A percentile compares a stretch with the other conserved stretches of the same genome.
These are phyloP conservation scores for Nothura maculosa DNA, from an alignment of 2,797 vertebrate species.

Conservation along the genomic window DNA sequence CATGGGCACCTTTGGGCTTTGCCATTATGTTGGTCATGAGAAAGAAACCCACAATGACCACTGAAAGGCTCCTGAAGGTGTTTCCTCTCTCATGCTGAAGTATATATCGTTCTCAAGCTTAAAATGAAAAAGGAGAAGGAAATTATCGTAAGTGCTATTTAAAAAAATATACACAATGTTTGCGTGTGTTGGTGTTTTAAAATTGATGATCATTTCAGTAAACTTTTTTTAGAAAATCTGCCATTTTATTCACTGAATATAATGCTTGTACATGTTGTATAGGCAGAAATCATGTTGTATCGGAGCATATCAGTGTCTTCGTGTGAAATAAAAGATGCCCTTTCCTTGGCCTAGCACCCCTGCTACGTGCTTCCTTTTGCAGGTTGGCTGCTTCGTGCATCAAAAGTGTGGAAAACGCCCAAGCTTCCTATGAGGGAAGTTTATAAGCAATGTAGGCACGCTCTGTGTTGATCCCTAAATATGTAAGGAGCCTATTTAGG, in stretches of 20 bases:
- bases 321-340: not conserved
- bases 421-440: not conserved
- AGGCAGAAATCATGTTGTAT: not conserved
- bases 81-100: not conserved
- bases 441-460: not conserved
- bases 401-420: not conserved
- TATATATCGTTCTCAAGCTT: not conserved
- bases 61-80: not conserved
- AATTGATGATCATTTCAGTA: not conserved
- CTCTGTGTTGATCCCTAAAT: not conserved
- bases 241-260: not conserved
- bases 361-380: not conserved
- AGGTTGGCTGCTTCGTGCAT: not conserved
- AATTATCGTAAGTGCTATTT: not conserved
- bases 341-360: not conserved
- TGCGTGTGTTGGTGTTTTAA: not conserved
- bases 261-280: not conserved
- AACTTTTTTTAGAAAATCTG: not conserved
- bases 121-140: not conserved
- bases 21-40: not conserved
- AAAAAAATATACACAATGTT: not conserved
- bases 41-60: not conserved
- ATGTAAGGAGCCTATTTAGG: not conserved
- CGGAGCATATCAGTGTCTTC: not conserved
- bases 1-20: constrained; percentile 10